These are phyloP conservation scores for Gymnothorax reevesii DNA, from an alignment of 2,797 vertebrate genomes.

Conservation along the genomic window DNA sequence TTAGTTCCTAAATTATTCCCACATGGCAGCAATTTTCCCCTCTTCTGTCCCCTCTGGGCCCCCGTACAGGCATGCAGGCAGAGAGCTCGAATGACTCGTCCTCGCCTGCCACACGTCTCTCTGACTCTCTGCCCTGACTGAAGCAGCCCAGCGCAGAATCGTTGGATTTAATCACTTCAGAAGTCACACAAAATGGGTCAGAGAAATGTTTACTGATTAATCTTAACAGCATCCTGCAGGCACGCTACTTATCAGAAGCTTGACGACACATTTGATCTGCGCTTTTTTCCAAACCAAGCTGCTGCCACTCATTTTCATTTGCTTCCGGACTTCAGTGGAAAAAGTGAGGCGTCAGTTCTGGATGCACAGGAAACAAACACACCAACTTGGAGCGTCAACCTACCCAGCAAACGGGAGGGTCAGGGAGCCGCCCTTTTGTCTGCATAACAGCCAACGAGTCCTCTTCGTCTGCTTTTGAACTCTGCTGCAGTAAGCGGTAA, in stretches of 20 bases:
- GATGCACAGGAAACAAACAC: not conserved
- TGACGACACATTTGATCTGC: not conserved
- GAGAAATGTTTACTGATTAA: not conserved
- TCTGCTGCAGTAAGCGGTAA: not conserved
- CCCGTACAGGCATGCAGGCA: not conserved
- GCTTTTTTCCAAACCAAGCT: not conserved
- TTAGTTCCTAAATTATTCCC: not conserved
- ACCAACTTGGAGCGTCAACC: not conserved
- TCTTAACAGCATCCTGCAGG: not conserved
- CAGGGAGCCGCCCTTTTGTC: slow-evolving; percentile 10
- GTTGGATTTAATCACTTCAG: not conserved
- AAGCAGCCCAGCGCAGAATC: not conserved
- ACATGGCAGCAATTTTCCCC: not conserved
- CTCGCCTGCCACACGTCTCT: not conserved
- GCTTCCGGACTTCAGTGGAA: not conserved
- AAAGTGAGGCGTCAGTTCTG: not conserved
- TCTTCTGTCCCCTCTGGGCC: not conserved
- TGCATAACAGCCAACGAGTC: not conserved
- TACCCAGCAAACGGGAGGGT: not conserved
- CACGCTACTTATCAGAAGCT: not conserved
- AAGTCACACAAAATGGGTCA: not conserved
- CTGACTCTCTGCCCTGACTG: not conserved
- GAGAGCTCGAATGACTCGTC: not conserved
- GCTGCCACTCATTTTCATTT: not conserved
- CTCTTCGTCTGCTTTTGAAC: not conserved